phyloP scores from a whole-genome alignment of 23 tunicate species.

The Styela clava region DNA sequence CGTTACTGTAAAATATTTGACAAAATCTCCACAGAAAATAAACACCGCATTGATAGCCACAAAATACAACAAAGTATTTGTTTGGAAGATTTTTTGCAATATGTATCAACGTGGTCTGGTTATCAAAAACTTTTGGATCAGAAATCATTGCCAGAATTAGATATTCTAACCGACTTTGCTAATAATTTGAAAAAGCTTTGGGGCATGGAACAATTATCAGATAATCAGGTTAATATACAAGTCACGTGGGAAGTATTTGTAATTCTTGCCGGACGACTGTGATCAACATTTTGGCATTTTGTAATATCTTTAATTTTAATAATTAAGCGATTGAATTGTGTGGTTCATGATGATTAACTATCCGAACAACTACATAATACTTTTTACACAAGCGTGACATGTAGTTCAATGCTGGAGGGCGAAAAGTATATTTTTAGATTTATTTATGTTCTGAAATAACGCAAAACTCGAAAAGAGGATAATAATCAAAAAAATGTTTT shows the following conservation, averaged over 20 bases:
- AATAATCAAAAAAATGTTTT: too few species aligned
- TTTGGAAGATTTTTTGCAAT: constrained; percentile 9
- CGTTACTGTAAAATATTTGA: constrained; percentile 21
- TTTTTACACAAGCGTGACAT: too few species aligned
- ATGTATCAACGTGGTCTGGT: constrained; percentile 31
- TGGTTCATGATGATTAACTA: too few species aligned
- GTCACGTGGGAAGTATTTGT: not conserved
- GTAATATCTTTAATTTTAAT: too few species aligned
- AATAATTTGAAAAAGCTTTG: not conserved
- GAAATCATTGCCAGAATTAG: not conserved
- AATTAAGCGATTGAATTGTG: too few species aligned
- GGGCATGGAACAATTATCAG: not conserved
- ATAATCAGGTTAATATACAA: not conserved
- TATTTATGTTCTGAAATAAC: too few species aligned
- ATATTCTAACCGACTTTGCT: not conserved
- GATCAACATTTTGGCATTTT: too few species aligned
- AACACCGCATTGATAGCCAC: not conserved
- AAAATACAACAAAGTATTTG: not conserved
- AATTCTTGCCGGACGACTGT: not conserved
- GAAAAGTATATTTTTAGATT: too few species aligned
- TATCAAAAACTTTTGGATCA: constrained; percentile 16
- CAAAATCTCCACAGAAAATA: not conserved
- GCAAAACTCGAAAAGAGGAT: too few species aligned
- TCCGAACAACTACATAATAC: too few species aligned
- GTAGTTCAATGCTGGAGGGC: too few species aligned